These are phyloP conservation scores for Gymnorhina tibicen DNA, from an alignment of 2,113 vertebrate genomes.

Conservation along the genomic window DNA sequence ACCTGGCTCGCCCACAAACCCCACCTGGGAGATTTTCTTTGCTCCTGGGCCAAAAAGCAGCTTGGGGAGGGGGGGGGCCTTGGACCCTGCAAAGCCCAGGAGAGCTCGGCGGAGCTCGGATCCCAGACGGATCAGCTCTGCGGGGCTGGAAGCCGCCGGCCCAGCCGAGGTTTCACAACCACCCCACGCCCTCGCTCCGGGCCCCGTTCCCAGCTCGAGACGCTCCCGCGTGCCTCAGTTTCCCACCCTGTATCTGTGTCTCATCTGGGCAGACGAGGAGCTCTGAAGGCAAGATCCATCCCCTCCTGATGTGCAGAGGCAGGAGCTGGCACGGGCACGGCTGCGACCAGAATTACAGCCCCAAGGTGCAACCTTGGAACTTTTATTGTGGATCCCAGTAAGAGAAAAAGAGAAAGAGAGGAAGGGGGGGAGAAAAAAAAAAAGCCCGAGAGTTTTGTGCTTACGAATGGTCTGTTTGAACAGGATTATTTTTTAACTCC, in stretches of 20 bases:
- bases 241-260: not conserved
- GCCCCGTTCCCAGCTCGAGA: conserved; percentile 7
- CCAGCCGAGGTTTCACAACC: not conserved
- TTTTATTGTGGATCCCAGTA: not conserved
- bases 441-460: not conserved
- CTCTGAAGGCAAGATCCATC: not conserved
- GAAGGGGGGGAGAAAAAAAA: rapidly evolving
- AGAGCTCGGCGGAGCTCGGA: not conserved
- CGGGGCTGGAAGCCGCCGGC: not conserved
- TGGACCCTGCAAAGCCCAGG: not conserved
- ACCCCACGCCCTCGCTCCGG: not conserved
- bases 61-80: not conserved
- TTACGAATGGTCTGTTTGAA: conserved; percentile 13
- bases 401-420: not conserved
- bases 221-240: not conserved
- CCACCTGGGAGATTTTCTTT: not conserved
- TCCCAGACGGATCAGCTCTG: not conserved
- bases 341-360: not conserved
- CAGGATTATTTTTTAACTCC: conserved; percentile 56
- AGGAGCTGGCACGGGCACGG: not conserved
- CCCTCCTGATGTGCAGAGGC: not conserved
- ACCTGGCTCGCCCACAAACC: not conserved
- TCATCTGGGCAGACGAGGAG: not conserved
- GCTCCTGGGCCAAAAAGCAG: not conserved
- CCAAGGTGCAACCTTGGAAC: conserved; percentile 15